A percentile compares a stretch with the other conserved stretches of the same genome.
These are phyloP conservation scores for Lycocerus yunnanus DNA, from an alignment of 2,888 invertebrate species.

Conservation along the genomic window DNA sequence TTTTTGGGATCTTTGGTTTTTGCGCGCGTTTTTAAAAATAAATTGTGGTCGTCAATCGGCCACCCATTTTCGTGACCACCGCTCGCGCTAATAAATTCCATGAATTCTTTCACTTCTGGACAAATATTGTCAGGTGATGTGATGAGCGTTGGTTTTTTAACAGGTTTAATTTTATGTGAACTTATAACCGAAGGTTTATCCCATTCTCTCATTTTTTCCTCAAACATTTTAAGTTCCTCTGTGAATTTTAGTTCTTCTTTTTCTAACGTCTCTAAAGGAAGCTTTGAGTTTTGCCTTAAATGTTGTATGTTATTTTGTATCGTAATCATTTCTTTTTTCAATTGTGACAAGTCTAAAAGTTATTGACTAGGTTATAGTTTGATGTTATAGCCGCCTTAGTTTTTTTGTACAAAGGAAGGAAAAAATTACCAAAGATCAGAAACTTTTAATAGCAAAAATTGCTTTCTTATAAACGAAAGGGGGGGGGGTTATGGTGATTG, in stretches of 20 bases:
- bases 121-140: constrained; percentile 14
- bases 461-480: too few relatives aligned
- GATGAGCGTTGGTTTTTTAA: background rate
- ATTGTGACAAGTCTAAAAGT: constrained; percentile 43
- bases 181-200: constrained; percentile 37
- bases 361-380: background rate
- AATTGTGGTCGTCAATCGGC: constrained; percentile 61
- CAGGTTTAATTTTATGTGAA: background rate
- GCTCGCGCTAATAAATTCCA: constrained; percentile 59
- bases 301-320: constrained; percentile 45
- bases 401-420: too few relatives aligned
- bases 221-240: constrained; percentile 43
- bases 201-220: constrained; percentile 45
- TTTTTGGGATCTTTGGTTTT: constrained; percentile 44
- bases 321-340: constrained; percentile 45
- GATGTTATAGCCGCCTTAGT: too few relatives aligned
- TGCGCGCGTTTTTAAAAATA: constrained; percentile 55
- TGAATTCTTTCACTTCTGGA: constrained; percentile 62
- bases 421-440: too few relatives aligned
- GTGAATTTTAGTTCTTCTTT: constrained; percentile 39
- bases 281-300: constrained; percentile 37
- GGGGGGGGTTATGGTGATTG: too few relatives aligned
- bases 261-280: constrained; percentile 36
- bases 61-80: constrained; percentile 63
- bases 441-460: too few relatives aligned